These are phyloP conservation scores for Discoglossus pictus DNA, from an alignment of 2,797 vertebrate species.

Conservation along the genomic window DNA sequence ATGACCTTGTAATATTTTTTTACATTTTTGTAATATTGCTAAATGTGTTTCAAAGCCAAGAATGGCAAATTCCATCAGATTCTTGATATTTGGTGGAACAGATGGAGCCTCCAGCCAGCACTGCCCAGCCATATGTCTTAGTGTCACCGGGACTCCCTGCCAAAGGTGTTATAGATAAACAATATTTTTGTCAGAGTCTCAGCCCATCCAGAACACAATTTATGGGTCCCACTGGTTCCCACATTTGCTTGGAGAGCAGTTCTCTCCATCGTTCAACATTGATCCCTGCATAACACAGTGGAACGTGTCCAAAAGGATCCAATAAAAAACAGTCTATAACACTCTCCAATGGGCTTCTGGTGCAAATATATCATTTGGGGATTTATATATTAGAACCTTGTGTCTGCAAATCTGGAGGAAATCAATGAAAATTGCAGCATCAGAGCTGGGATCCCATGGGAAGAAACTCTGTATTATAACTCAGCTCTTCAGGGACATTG, in stretches of 20 bases:
- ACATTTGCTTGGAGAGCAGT: not conserved
- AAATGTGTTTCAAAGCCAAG: too few relatives aligned
- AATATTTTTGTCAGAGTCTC: slow-evolving; percentile 3
- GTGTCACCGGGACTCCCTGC: too few relatives aligned
- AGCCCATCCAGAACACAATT: not conserved
- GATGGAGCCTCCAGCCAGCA: not conserved
- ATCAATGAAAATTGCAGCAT: not conserved
- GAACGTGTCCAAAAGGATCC: not conserved
- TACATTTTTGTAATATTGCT: too few relatives aligned
- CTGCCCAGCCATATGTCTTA: not conserved
- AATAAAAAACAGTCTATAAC: not conserved
- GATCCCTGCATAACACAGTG: not conserved
- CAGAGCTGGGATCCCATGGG: too few relatives aligned
- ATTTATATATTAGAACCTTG: not conserved
- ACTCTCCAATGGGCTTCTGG: not conserved
- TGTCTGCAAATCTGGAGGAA: not conserved
- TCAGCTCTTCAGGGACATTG: too few relatives aligned
- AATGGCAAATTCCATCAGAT: too few relatives aligned
- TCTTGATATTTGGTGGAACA: too few relatives aligned
- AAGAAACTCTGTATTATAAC: too few relatives aligned
- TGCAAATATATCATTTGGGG: not conserved
- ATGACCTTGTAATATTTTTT: too few relatives aligned
- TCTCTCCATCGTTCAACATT: not conserved
- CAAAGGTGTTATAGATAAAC: not conserved
- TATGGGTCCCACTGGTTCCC: not conserved